phyloP scores from a whole-genome alignment of 2,797 vertebrate species.

The Sebastes cheni region DNA sequence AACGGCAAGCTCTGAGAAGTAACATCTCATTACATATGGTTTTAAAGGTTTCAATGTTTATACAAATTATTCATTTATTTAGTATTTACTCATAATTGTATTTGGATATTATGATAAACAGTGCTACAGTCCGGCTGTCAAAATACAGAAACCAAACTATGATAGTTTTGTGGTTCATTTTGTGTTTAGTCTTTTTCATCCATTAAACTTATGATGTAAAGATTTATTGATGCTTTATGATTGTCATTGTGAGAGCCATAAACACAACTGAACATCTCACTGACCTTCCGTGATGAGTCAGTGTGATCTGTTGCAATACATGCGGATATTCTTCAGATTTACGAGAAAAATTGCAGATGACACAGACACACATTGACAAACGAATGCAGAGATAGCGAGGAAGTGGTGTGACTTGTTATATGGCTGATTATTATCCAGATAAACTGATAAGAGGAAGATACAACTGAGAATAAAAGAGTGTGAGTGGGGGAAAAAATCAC shows the following conservation, averaged over 20 bases:
- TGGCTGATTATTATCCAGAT: slow-evolving; percentile 24
- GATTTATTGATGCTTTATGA: neutral
- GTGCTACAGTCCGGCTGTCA: neutral
- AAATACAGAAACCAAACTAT: neutral
- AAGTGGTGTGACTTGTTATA: neutral
- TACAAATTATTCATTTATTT: no score
- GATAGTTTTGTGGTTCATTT: neutral
- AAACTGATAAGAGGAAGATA: slow-evolving; percentile 37
- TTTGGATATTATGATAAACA: neutral
- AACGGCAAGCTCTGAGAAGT: neutral
- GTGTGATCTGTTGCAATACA: neutral
- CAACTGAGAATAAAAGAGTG: neutral
- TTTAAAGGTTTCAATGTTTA: neutral
- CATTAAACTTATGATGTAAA: neutral
- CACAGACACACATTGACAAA: neutral
- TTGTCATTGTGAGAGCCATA: neutral
- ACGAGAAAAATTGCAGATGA: neutral
- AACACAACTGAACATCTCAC: neutral
- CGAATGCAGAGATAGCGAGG: neutral
- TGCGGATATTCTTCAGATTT: neutral
- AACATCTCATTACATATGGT: neutral
- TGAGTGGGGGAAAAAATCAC: neutral
- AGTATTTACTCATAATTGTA: neutral
- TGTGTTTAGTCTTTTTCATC: neutral
- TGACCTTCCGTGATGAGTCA: neutral